Percentiles rank a stretch among this genome's conserved stretches.
Evolutionary conservation across 2,888 invertebrate genomes (phyloP).

Genomic region (Morpho helenor): DNA sequence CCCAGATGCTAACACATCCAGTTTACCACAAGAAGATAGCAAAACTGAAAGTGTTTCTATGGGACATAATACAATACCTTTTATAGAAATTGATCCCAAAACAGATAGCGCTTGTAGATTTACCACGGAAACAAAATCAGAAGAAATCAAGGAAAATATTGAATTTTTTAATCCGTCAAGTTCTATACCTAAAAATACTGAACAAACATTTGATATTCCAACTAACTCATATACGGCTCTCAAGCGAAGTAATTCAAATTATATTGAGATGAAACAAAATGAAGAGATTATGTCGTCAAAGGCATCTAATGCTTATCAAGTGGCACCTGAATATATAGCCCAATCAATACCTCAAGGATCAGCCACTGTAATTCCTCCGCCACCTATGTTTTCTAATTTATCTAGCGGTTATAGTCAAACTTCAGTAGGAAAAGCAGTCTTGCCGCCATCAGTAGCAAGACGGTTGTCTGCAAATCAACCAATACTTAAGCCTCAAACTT

Average conservation of each 20-base stretch:
- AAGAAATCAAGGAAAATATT: background rate
- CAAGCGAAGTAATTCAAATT: background rate
- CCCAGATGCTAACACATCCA: conserved; percentile 17
- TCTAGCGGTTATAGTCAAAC: conserved; percentile 37
- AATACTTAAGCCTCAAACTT: conserved; percentile 44
- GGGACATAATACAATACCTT: background rate
- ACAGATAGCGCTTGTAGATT: background rate
- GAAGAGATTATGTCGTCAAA: conserved; percentile 19
- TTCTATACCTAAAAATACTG: background rate
- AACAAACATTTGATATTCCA: background rate
- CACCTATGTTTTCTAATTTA: conserved; percentile 62
- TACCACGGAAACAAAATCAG: background rate
- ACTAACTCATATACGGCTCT: background rate
- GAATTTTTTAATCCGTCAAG: background rate
- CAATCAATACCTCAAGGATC: conserved; percentile 10
- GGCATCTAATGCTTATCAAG: conserved; percentile 13
- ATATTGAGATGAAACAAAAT: background rate
- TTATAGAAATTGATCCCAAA: background rate
- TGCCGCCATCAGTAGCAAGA: conserved; percentile 68
- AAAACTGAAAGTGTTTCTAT: background rate
- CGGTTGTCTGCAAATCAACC: conserved; percentile 57
- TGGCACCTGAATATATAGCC: conserved; percentile 1
- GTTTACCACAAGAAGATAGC: background rate
- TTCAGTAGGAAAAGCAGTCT: conserved; percentile 44
- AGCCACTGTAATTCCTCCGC: conserved; percentile 53